Evolutionary conservation across 2,113 vertebrate genomes (phyloP).

Genomic region (Aviceda subcristata): DNA sequence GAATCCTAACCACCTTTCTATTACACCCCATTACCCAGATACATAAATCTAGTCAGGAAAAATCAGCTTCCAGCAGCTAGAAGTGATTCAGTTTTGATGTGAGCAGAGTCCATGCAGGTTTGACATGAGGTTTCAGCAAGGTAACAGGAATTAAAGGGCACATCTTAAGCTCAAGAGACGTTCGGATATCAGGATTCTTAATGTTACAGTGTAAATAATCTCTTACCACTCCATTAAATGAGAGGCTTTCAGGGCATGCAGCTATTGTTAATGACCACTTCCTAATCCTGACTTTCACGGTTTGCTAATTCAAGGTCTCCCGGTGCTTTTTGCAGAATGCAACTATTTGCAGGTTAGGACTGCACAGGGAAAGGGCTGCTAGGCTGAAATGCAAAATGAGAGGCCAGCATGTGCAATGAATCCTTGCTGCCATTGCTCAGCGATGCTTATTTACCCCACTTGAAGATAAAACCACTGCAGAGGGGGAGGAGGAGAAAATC

Average conservation of each 20-base stretch:
- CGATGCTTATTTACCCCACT: not conserved
- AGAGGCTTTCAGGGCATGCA: not conserved
- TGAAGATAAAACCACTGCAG: not conserved
- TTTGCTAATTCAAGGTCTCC: not conserved
- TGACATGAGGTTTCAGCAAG: not conserved
- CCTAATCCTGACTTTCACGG: not conserved
- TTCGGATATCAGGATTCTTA: not conserved
- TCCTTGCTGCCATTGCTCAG: not conserved
- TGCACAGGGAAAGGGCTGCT: not conserved
- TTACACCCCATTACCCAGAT: not conserved
- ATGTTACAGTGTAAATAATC: constrained; percentile 22
- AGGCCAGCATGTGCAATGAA: not conserved
- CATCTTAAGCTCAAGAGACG: not conserved
- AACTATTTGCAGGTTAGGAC: not conserved
- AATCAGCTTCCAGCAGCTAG: not conserved
- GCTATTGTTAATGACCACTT: not conserved
- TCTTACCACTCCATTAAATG: not conserved
- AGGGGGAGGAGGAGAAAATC: not conserved
- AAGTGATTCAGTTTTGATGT: not conserved
- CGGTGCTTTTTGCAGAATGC: not conserved
- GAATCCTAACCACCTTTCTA: not conserved
- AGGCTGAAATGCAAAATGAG: not conserved
- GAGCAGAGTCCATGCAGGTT: not conserved
- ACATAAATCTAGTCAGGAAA: not conserved
- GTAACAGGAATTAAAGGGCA: constrained; percentile 26